phyloP scores from a whole-genome alignment of 2,113 vertebrate genomes.

The Passer domesticus region DNA sequence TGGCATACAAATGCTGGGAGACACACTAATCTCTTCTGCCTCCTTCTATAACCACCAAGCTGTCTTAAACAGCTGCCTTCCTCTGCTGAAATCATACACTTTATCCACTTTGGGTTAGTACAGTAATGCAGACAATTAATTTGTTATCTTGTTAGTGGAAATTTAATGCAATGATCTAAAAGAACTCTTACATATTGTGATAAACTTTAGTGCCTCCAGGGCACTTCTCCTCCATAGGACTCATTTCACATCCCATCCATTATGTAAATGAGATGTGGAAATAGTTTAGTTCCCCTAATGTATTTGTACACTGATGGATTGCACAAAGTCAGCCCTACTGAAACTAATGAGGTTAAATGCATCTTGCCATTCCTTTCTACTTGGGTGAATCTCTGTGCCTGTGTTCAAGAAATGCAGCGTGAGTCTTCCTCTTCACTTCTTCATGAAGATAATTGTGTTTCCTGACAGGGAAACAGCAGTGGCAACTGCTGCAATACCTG shows the following conservation, averaged over 20 bases:
- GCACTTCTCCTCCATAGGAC: constrained; percentile 59
- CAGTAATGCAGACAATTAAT: constrained; percentile 76
- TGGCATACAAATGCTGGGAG: neutral
- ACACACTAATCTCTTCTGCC: neutral
- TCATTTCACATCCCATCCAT: constrained; percentile 80
- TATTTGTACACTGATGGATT: constrained; percentile 76
- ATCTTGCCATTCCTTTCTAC: constrained; percentile 72
- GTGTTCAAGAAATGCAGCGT: constrained; percentile 4
- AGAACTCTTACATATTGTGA: constrained; percentile 76
- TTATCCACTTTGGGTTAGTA: constrained; percentile 62
- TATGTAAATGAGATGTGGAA: constrained; percentile 83
- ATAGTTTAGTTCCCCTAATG: constrained; percentile 76
- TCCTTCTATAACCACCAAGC: neutral
- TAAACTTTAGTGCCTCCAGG: constrained; percentile 78
- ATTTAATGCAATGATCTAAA: constrained; percentile 78
- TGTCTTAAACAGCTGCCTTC: constrained; percentile 48
- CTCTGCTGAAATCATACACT: constrained; percentile 23
- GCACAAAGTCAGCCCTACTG: constrained; percentile 67
- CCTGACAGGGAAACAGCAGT: neutral
- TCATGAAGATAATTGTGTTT: constrained; percentile 25
- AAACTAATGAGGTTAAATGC: constrained; percentile 80
- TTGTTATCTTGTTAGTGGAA: constrained; percentile 80
- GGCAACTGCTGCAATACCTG: neutral
- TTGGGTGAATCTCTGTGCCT: constrained; percentile 54
- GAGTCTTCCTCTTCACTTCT: neutral